phyloP scores from a whole-genome alignment of 2,113 vertebrate species.

The Periophthalmus modestus region DNA sequence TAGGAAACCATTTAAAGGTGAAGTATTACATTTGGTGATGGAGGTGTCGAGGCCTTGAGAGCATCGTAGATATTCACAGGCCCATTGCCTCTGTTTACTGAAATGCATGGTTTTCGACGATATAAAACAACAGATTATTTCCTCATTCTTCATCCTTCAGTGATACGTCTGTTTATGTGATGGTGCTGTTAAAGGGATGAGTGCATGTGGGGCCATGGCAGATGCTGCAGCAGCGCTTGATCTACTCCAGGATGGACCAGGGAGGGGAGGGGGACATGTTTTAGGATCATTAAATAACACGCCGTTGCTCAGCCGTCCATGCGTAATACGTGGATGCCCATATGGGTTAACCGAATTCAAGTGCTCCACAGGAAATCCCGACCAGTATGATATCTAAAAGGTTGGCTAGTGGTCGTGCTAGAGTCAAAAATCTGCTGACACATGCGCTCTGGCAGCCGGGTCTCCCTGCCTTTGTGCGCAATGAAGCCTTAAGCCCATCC shows the following conservation, averaged over 20 bases:
- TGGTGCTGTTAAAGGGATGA: slow-evolving; percentile 2
- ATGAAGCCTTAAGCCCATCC: slow-evolving; percentile 29
- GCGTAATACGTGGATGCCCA: slow-evolving; percentile 6
- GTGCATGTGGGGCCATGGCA: slow-evolving; percentile 32
- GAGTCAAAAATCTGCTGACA: slow-evolving; percentile 68
- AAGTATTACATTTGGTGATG: slow-evolving; percentile 3
- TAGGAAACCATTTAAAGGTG: not conserved
- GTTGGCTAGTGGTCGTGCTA: slow-evolving; percentile 31
- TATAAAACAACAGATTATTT: not conserved
- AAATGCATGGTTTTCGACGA: not conserved
- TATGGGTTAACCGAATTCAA: slow-evolving; percentile 17
- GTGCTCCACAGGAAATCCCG: slow-evolving; percentile 16
- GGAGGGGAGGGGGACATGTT: slow-evolving; percentile 22
- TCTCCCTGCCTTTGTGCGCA: slow-evolving; percentile 59
- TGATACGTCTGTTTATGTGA: not conserved
- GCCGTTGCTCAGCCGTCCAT: slow-evolving; percentile 1
- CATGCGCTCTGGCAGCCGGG: slow-evolving; percentile 49
- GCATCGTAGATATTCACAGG: slow-evolving; percentile 40
- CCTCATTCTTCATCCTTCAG: not conserved
- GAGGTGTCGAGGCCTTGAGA: slow-evolving; percentile 11
- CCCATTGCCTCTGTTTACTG: not conserved
- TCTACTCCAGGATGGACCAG: slow-evolving; percentile 35
- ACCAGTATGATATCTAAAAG: slow-evolving; percentile 16
- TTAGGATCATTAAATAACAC: slow-evolving; percentile 43
- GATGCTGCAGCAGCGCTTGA: slow-evolving; percentile 65